Evolutionary conservation across 2,113 vertebrate species (phyloP), one percentile per base, ranked within the genome.

Genomic region (Syrrhaptes paradoxus): DNA sequence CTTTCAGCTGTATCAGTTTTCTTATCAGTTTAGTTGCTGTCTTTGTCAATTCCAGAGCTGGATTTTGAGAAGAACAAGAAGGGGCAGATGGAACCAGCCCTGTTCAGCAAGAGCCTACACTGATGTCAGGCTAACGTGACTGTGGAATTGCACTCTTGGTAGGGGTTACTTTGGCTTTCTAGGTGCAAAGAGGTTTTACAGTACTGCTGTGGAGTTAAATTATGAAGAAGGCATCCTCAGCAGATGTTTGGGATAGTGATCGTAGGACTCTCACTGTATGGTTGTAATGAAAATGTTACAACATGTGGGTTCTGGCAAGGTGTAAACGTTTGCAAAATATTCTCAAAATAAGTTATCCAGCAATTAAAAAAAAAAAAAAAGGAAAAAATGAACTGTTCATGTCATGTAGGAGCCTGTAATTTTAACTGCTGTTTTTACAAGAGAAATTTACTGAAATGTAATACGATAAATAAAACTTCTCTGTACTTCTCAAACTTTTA

Each of bases 331-430:
- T 78, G 59, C 57, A 81, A 84, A 74, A 63, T 43, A 21, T 76
- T 72, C 38, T 54, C 54, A n/a, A 95, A 95, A 63, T 51, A 87
- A 75, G 4, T 1, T 36, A 26, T 48, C 18, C 29, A 74, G 32
- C 74, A 38, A 77, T 67, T 36, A 0, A 36, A 49, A 57, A 36
- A 71, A 36, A 16, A 22, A 22, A 10, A 15, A 38, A 26, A 31
- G 17, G 12, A 3, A 4, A 4, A 15, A 15, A 32, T 46, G 11
- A 19, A 11, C 32, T 0, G 6, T 34, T 55, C 4, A 7, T 34
- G 3, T 26, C 5, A 41, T 34, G 51, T 59, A 28, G 45, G n/a
- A 70, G 2, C 17, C 17, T 49, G 19, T 9, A n/a, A 41, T 34
- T 41, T 36, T 15, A 17, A 65, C 63, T 29, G 1, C 16, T 51